Base-by-base conservation (phyloP, 2,888 invertebrate genomes). In the Drosophila dives region DNA sequence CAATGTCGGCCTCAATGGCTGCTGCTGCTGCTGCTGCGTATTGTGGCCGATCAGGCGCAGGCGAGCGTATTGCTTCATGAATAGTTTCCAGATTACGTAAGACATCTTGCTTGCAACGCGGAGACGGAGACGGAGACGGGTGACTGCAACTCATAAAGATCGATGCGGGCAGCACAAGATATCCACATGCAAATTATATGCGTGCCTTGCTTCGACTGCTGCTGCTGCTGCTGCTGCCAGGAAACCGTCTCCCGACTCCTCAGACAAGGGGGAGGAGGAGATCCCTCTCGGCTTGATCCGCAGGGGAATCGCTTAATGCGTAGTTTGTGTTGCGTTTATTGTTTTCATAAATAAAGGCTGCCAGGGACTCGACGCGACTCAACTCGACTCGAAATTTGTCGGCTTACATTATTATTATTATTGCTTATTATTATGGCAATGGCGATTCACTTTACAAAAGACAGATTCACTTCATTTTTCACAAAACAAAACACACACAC, bases 1-100 rank as follows among this genome's bases (percentile, higher is more conserved):
- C 80, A 88, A 80, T 69, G 86, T 86, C 75, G 88, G 81, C 64
- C 80, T 80, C 64, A 77, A 74, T 20, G 59, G 38, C 66, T 51
- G 68, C 23, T 40, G 40, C 38, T 38, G 26, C 26, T 29, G 38
- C 38, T 42, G 45, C 73, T 79, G 85, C 75, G 84, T 80, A 77
- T 89, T 90, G 76, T 87, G 72, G 75, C 85, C 88, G 63, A 92
- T 7, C 45, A 45, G 89, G 69, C 89, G 91, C 72, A 92, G 89
- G 78, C 91, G 89, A 64, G 90, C 82, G 72, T 92, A 92, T 77
- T 91, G 91, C 86, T 91, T 92, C 80, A 92, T 81, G 83, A 92
- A 90, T 85, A 92, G 90, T 88, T 91, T 91, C 92, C 92, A 92
- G 75, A 92, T 91, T 84, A 92, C 90, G 86, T 92, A 92, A 87